Percentiles rank a stretch among this genome's conserved stretches.
phyloP scores from a whole-genome alignment of 2,113 vertebrate genomes.

The Tachuris rubrigastra region DNA sequence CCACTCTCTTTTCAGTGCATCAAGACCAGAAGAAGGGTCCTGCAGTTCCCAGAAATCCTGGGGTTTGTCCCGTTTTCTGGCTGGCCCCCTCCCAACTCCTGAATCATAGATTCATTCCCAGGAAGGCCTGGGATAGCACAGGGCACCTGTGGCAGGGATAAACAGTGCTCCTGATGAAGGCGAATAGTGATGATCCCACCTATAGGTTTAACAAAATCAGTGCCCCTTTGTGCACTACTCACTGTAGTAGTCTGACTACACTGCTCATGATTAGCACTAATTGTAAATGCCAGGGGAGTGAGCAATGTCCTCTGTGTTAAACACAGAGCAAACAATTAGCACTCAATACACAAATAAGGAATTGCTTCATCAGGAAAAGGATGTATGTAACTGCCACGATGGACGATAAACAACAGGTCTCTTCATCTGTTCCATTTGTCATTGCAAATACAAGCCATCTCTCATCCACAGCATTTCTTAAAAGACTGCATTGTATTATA shows the following conservation, averaged over 20 bases:
- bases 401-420: constrained; percentile 13
- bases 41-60: background rate
- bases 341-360: background rate
- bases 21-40: background rate
- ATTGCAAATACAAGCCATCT: background rate
- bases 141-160: rapidly evolving
- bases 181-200: background rate
- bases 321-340: background rate
- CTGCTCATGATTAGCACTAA: background rate
- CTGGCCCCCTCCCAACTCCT: rapidly evolving
- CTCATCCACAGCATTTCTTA: background rate
- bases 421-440: constrained; percentile 35
- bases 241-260: background rate
- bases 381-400: background rate
- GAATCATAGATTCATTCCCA: background rate
- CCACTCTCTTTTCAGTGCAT: rapidly evolving
- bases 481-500: background rate
- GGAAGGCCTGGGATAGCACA: background rate
- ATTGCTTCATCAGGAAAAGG: background rate
- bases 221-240: background rate
- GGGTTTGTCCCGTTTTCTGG: background rate
- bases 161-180: background rate
- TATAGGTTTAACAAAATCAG: background rate
- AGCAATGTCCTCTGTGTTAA: background rate
- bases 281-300: background rate